Evolutionary conservation across 2,888 invertebrate species (phyloP), one percentile per base, ranked within the genome.

Genomic region (Gisinianus flammeolus): DNA sequence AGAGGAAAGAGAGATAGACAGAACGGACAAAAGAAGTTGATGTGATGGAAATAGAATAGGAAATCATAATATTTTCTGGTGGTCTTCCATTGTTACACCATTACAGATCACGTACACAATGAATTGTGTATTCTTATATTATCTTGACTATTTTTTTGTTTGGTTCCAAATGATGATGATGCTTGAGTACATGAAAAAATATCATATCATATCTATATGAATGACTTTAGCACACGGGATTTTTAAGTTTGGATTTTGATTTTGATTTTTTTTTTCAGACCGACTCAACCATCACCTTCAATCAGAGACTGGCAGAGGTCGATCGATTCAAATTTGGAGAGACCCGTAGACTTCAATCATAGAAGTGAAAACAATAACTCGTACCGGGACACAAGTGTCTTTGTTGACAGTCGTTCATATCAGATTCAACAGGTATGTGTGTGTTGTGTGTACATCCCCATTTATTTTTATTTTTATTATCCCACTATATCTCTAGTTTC

Each of bases 281-380:
- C 77, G 54, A 66, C 80, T 8, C 81, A 81, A 69, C 77, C 76
- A 52, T 76, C 80, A 12, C 77, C 81, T n/a, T 83, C 84, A 24
- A 79, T 82, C 62, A 76, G 83, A 62, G 84, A 84, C 67, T 84
- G 84, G 84, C 84, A 84, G 76, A 73, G 83, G 67, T 81, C 83
- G 44, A 81, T 81, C 70, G 83, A 83, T 67, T 76, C 81, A 54
- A 79, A 79, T 71, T 75, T 76, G 56, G 81, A 82, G 66, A 77
- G 79, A 68, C 74, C 78, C 77, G 67, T 76, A 66, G 80, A 80
- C 73, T 80, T 77, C 77, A 78, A 79, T 79, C 79, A 79, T 33
- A 68, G 81, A 26, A 76, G 67, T 67, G 80, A 83, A 72, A 81
- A 80, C 76, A 79, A 79, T 77, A 79, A 78, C 58, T 77, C 78